Conservation (phyloP, 2,888 invertebrate genomes). For the Marronus borbonicus region DNA sequence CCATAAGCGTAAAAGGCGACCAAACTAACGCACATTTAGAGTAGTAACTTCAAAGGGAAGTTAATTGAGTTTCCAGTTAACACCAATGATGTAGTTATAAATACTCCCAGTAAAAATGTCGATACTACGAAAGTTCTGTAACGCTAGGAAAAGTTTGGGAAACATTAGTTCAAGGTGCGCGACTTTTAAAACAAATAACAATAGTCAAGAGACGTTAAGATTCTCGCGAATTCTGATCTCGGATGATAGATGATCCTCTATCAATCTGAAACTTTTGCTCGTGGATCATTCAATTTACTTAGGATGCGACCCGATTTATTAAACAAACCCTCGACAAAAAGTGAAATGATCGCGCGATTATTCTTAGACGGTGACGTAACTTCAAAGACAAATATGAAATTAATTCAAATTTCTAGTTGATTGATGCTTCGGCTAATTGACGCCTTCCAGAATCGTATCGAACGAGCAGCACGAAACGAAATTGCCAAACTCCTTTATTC, state of each 20-base stretch:
- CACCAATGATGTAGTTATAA: too few species aligned
- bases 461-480: too few species aligned
- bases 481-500: too few species aligned
- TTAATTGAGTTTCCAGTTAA: too few species aligned
- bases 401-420: conserved; percentile 2
- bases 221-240: neutral
- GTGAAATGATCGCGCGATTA: neutral
- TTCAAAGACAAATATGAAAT: conserved; percentile 9
- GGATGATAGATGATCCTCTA: conserved; percentile 39
- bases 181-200: conserved; percentile 20
- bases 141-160: neutral
- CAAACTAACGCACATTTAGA: too few species aligned
- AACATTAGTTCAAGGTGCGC: neutral
- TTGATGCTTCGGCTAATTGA: too few species aligned
- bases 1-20: too few species aligned
- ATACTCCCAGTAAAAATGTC: too few species aligned
- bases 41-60: too few species aligned
- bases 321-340: conserved; percentile 12
- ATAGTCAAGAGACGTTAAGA: neutral
- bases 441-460: too few species aligned
- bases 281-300: conserved; percentile 40
- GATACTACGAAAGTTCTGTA: too few species aligned
- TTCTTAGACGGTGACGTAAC: conserved; percentile 17
- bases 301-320: conserved; percentile 35
- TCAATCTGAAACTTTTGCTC: conserved; percentile 43